Conservation (phyloP, 2,888 invertebrate species). For the Ophion slaviceki region DNA sequence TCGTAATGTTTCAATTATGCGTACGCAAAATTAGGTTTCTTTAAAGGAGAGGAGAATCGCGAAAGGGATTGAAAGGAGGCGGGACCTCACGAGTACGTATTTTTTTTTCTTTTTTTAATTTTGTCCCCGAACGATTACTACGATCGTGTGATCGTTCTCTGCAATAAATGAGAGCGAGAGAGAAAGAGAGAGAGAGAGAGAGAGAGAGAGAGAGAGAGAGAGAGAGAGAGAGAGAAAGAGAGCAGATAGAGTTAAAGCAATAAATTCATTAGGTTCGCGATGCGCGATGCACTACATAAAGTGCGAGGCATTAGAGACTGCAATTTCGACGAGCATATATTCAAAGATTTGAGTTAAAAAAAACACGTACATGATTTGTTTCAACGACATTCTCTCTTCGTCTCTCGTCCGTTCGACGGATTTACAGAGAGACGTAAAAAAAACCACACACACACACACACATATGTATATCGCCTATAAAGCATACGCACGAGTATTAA, state of each 20-base stretch:
- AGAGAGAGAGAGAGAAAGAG: conserved; percentile 6
- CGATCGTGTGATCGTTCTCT: conserved; percentile 55
- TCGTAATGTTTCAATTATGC: background rate
- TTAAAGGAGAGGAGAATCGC: background rate
- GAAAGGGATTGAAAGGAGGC: conserved; percentile 50
- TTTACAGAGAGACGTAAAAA: conserved; percentile 18
- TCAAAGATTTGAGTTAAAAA: conserved; percentile 1
- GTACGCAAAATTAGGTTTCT: conserved; percentile 11
- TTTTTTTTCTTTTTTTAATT: conserved; percentile 8
- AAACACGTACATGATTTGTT: background rate
- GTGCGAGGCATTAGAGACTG: conserved; percentile 18
- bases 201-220: background rate
- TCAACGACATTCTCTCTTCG: conserved; percentile 11
- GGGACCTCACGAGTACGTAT: conserved; percentile 25
- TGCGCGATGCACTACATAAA: conserved; percentile 22
- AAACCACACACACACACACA: background rate
- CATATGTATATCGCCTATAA: background rate
- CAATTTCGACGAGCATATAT: conserved; percentile 8
- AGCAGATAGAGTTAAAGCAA: conserved; percentile 24
- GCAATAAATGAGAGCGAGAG: conserved; percentile 25
- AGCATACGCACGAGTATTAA: background rate
- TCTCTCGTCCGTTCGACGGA: conserved; percentile 7
- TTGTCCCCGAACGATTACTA: conserved; percentile 37
- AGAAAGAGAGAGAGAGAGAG: background rate
- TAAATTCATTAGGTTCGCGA: conserved; percentile 51